These are phyloP conservation scores for Netelia inedita DNA, from an alignment of 2,888 invertebrate genomes.

Conservation along the genomic window DNA sequence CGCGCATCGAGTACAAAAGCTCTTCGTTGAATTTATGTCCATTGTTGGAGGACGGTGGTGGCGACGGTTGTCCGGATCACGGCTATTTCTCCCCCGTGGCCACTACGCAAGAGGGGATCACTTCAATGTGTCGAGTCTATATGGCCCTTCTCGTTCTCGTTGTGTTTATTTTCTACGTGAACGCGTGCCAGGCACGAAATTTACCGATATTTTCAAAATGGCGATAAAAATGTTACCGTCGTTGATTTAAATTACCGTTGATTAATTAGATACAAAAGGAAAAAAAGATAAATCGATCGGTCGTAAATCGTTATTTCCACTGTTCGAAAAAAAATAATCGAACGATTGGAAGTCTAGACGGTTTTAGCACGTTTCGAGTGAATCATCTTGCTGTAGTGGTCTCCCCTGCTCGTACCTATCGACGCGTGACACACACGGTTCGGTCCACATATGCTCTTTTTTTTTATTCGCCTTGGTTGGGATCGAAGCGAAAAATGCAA, in stretches of 20 bases:
- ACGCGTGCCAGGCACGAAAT: background rate
- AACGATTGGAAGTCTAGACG: background rate
- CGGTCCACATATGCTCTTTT: background rate
- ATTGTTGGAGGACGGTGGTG: slow-evolving; percentile 59
- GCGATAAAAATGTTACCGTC: too few species aligned
- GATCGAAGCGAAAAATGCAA: background rate
- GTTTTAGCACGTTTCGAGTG: background rate
- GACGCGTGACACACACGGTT: slow-evolving; percentile 24
- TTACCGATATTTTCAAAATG: too few species aligned
- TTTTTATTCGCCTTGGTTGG: slow-evolving; percentile 2
- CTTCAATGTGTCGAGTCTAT: slow-evolving; percentile 1
- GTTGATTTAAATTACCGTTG: too few species aligned
- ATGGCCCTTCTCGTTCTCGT: background rate
- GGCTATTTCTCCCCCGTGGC: slow-evolving; percentile 1
- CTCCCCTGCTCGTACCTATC: slow-evolving; percentile 20
- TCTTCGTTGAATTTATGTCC: slow-evolving; percentile 67
- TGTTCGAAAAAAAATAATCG: background rate
- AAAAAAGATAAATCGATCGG: background rate
- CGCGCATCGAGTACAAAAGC: slow-evolving; percentile 38
- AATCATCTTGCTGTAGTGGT: background rate
- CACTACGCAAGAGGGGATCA: slow-evolving; percentile 26
- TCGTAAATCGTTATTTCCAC: background rate
- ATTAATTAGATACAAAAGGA: too few species aligned
- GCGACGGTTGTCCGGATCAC: slow-evolving; percentile 7
- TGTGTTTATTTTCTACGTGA: background rate